These are phyloP conservation scores for Mastigias papua DNA, from an alignment of 30 jellyfish, hydroid and myxozoan genomes.

Conservation along the genomic window DNA sequence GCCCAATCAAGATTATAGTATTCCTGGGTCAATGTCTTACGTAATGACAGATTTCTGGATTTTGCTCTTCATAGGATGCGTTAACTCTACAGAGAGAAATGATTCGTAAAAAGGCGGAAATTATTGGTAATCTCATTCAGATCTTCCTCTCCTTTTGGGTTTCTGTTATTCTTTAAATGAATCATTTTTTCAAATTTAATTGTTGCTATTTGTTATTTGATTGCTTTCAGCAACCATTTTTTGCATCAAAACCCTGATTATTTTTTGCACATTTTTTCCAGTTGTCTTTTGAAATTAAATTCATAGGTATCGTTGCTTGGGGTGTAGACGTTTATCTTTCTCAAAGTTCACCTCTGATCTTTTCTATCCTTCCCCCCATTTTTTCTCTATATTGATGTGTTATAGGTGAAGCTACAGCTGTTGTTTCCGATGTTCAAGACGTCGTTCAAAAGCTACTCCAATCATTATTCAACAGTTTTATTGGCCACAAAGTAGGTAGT, in stretches of 20 bases:
- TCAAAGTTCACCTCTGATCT: neutral
- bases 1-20: too few relatives aligned
- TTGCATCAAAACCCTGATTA: too few relatives aligned
- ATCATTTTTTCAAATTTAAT: too few relatives aligned
- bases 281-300: too few relatives aligned
- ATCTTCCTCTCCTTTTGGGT: neutral
- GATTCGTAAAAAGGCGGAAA: slow-evolving; percentile 89
- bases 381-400: neutral
- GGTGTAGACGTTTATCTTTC: too few relatives aligned
- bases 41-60: too few relatives aligned
- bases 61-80: slow-evolving; percentile 73
- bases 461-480: slow-evolving; percentile 59
- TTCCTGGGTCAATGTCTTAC: too few relatives aligned
- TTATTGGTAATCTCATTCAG: slow-evolving; percentile 50
- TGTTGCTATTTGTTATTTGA: too few relatives aligned
- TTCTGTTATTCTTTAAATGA: too few relatives aligned
- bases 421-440: slow-evolving; percentile 80
- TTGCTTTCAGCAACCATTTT: too few relatives aligned
- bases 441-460: slow-evolving; percentile 80
- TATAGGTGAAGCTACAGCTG: slow-evolving; percentile 65
- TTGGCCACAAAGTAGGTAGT: slow-evolving; percentile 81
- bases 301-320: too few relatives aligned
- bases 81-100: slow-evolving; percentile 90
- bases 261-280: too few relatives aligned
- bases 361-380: neutral